These are phyloP conservation scores for Acanthiza pusilla DNA, from an alignment of 2,797 vertebrate species.

Conservation along the genomic window DNA sequence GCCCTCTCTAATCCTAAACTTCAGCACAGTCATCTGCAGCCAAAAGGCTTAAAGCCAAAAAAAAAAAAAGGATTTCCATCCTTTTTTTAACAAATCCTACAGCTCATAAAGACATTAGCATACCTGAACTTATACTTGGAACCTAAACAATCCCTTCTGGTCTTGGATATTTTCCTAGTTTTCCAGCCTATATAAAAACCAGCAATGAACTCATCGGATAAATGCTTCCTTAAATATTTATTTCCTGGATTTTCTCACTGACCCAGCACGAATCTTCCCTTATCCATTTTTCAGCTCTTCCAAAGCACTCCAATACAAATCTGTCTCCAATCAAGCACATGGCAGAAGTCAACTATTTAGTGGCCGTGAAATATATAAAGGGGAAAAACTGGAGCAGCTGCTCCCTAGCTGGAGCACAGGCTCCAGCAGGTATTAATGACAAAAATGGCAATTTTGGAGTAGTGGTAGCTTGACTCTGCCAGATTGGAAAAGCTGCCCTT, in stretches of 20 bases:
- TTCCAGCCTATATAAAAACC: not conserved
- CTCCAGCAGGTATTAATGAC: not conserved
- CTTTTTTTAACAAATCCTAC: not conserved
- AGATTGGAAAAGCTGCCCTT: not conserved
- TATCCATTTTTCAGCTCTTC: not conserved
- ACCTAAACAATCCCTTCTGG: not conserved
- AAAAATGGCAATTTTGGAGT: not conserved
- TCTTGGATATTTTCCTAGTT: not conserved
- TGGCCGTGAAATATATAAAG: not conserved
- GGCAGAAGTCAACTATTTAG: not conserved
- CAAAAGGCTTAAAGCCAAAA: not conserved
- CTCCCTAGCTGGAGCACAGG: not conserved
- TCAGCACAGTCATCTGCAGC: not conserved
- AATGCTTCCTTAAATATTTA: not conserved
- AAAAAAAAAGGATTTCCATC: not conserved
- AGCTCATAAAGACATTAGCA: not conserved
- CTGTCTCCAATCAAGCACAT: not conserved
- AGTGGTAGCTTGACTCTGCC: not conserved
- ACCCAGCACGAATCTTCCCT: not conserved
- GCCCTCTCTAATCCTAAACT: not conserved
- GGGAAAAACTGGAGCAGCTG: not conserved
- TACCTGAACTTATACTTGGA: not conserved
- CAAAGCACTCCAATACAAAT: not conserved
- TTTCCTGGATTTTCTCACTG: not conserved
- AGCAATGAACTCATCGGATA: not conserved